Evolutionary conservation across 1,140 invertebrate species (phyloP), one percentile per base, ranked within the genome.

Genomic region (Drosophila nigrodunni): DNA sequence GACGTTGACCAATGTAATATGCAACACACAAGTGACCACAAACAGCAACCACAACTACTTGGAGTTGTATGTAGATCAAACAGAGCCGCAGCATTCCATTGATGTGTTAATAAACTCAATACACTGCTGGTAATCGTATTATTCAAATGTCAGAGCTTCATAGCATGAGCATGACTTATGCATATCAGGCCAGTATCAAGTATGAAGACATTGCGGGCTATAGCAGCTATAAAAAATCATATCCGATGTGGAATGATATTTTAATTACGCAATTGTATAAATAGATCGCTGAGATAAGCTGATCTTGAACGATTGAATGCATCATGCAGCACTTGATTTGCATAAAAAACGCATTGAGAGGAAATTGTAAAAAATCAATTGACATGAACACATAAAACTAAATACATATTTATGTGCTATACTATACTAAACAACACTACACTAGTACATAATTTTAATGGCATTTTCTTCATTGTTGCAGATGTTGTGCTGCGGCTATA

Each of bases 221-320:
- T 21, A 21, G 18, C 41, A 71, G 15, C 18, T 11, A 21, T 49
- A 8, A 49, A 49, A 49, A 9, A 49, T 21, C 34, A 13, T 46
- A 50, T 49, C 57, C 4, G 10, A 41, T 10, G 10, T 11, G 9
- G 47, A 80, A 78, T 89, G 85, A 89, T 80, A 68, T 85, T 89
- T 85, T 81, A 89, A 88, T 88, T 89, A 85, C 85, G 80, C 77
- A 74, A 89, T 80, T 75, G 73, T 80, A 81, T 85, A 78, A 75
- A 83, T 80, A 88, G 80, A 83, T 88, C 21, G 67, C 70, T 80
- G 77, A 80, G 83, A 89, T 89, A 83, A 75, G 83, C 76, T 11
- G 52, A 11, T 18, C 3, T 15, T 46, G 21, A 47, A 41, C 37
- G 41, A 5, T 13, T 41, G 9, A 59, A 69, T 69, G 68, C 68